phyloP scores from a whole-genome alignment of 37 sponge, comb jelly and placozoan genomes.

The Oscarella lobularis region DNA sequence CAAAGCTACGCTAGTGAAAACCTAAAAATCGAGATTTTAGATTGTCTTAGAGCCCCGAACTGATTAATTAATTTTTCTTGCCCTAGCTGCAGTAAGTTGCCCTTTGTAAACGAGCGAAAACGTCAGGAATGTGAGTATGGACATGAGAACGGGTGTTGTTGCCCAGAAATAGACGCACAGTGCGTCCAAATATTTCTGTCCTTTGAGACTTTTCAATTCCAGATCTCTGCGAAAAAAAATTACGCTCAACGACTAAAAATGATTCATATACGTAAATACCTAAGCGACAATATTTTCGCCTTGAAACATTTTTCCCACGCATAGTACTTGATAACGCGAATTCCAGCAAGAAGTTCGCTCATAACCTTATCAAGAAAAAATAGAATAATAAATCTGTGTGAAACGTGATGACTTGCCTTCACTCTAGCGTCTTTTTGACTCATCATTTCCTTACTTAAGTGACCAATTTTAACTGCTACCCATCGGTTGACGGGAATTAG shows the following conservation, averaged over 20 bases:
- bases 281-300: constrained; percentile 36
- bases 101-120: constrained; percentile 53
- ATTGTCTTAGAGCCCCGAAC: too few species aligned
- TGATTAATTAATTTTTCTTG: too few species aligned
- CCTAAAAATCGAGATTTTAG: too few species aligned
- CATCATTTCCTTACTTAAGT: constrained; percentile 75
- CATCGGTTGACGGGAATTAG: constrained; percentile 85
- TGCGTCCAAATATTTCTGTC: constrained; percentile 89
- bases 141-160: constrained; percentile 85
- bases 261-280: constrained; percentile 15
- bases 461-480: constrained; percentile 83
- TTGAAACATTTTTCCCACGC: constrained; percentile 81
- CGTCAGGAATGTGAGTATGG: constrained; percentile 83
- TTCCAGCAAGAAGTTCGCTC: constrained; percentile 72
- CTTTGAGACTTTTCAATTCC: constrained; percentile 66
- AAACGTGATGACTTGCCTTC: constrained; percentile 32
- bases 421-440: constrained; percentile 81
- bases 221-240: constrained; percentile 18
- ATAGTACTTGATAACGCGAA: constrained; percentile 88
- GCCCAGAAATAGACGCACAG: constrained; percentile 99
- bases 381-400: too few species aligned
- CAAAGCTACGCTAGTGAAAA: constrained; percentile 92
- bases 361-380: constrained; percentile 38
- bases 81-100: constrained; percentile 88
- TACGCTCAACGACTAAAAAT: neutral